Conservation (phyloP, 2,888 invertebrate genomes). For the Oligia fasciuncula region DNA sequence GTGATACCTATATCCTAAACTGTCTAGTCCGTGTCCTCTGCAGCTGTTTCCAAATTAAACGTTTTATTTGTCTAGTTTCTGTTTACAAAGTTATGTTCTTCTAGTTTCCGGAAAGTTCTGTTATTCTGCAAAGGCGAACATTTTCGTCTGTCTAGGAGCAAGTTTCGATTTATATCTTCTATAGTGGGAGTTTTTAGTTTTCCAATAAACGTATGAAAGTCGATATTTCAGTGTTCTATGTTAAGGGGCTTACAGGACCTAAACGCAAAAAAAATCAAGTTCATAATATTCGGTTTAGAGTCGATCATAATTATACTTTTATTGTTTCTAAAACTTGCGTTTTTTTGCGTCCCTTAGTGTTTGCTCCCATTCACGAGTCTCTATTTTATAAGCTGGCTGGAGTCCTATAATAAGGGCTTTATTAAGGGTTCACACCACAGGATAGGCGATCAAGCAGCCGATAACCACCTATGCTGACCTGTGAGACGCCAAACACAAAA, state of each 20-base stretch:
- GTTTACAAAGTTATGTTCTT: not conserved
- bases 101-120: not conserved
- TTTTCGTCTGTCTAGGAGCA: not conserved
- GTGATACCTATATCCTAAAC: not conserved
- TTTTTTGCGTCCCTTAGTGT: no score
- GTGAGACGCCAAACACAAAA: not conserved
- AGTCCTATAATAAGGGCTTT: no score
- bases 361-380: no score
- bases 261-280: no score
- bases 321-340: no score
- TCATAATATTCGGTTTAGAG: no score
- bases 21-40: not conserved
- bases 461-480: no score
- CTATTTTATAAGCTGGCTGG: no score
- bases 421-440: no score
- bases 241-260: no score
- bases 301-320: no score
- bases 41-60: conserved; percentile 6
- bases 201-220: not conserved
- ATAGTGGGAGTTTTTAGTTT: not conserved
- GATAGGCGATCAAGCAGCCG: no score
- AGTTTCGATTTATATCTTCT: conserved; percentile 3
- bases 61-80: not conserved
- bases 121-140: not conserved
- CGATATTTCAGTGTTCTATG: not conserved